Percentiles rank a stretch among this genome's conserved stretches.
phyloP scores from a whole-genome alignment of 2,888 invertebrate species.

The Galeopsomyia nigrocyanea region DNA sequence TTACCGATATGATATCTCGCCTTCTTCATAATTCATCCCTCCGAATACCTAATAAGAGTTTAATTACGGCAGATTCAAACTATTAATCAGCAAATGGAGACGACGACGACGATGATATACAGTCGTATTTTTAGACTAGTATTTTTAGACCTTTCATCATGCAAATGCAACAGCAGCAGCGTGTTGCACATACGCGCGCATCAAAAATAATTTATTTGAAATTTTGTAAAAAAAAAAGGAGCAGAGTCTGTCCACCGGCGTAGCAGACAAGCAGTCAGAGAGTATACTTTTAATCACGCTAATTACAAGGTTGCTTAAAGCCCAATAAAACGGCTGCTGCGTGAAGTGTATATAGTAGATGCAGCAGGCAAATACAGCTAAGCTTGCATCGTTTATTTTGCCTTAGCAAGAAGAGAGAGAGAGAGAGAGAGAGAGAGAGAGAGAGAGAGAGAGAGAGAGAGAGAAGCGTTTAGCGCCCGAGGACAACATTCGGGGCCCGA shows the following conservation, averaged over 20 bases:
- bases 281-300: slow-evolving; percentile 42
- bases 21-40: not conserved
- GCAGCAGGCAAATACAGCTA: slow-evolving; percentile 33
- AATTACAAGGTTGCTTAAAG: slow-evolving; percentile 47
- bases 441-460: too few species aligned
- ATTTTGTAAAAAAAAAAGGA: slow-evolving; percentile 8
- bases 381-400: slow-evolving; percentile 18
- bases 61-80: not conserved
- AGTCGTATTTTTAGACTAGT: not conserved
- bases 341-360: not conserved
- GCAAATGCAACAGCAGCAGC: slow-evolving; percentile 21
- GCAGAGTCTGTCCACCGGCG: slow-evolving; percentile 16
- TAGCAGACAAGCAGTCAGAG: slow-evolving; percentile 21
- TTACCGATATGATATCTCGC: not conserved
- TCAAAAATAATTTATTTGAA: slow-evolving; percentile 40
- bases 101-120: not conserved
- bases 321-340: slow-evolving; percentile 6
- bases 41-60: not conserved
- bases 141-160: slow-evolving; percentile 3
- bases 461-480: slow-evolving; percentile 26
- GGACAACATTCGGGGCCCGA: slow-evolving; percentile 25
- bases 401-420: too few species aligned
- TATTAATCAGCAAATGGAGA: not conserved
- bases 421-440: too few species aligned
- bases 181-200: not conserved